Evolutionary conservation across 37 sponge, comb jelly and placozoan species (phyloP), one percentile per base, ranked within the genome.

Genomic region (Diacarnus erythraeanus): DNA sequence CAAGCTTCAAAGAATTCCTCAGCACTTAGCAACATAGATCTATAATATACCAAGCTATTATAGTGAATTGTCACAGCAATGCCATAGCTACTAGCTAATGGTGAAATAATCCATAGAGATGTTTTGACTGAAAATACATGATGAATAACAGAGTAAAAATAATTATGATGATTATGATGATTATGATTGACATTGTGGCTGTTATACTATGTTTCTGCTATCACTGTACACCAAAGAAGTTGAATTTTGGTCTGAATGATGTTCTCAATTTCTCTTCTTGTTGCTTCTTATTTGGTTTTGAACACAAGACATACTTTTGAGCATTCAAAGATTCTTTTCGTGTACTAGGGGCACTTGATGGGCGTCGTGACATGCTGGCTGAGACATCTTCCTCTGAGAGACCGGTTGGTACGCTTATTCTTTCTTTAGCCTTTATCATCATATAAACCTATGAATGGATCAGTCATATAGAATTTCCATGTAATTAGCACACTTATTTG

Each of bases 261-360:
- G 12, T 47, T 12, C 51, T 47, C 12, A 12, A 12, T 47, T 12
- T 6, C 10, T 12, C 12, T 47, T 47, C 10, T 47, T 47, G 51
- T 12, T 65, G 66, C 2, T 3, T 30, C 34, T 12, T 26, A 65
- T 17, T 30, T 30, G 66, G 17, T 65, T 65, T 35, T 12, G 33
- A 8, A 3, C 2, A 31, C 66, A 65, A 65, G 34, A 65, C 35
- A 15, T 18, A 8, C 31, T 71, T 30, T 2, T 42, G 41, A 40
- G 38, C 71, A 18, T 8, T 33, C 41, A 18, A 38, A 12, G 42
- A 42, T 44, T 81, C 81, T 34, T 31, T 40, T 30, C 41, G 60
- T 12, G 81, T 81, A 26, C 27, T 72, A 15, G 81, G 81, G 22
- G 81, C 81, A 40, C 81, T 81, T 20, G 30, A 26, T 4, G 81